phyloP scores from a whole-genome alignment of 2,797 vertebrate genomes.

The Stomatorhinus walkeri region DNA sequence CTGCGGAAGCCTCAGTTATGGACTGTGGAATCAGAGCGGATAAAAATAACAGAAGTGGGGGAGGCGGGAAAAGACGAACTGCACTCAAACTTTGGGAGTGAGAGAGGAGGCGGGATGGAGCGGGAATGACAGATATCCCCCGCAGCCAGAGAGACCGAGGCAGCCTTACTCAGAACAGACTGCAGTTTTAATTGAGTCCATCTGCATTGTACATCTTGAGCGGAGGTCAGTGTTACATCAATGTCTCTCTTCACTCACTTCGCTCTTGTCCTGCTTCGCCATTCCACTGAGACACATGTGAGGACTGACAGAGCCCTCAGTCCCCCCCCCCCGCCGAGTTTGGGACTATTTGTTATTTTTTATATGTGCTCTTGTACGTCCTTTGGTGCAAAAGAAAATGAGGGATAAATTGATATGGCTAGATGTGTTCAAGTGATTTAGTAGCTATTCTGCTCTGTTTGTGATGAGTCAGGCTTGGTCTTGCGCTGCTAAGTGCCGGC shows the following conservation, averaged over 20 bases:
- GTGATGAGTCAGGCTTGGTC: slow-evolving; percentile 13
- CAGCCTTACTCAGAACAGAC: not conserved
- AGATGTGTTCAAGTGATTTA: not conserved
- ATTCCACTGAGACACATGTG: slow-evolving; percentile 51
- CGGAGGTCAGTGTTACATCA: slow-evolving; percentile 32
- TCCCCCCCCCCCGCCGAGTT: slow-evolving; percentile 55
- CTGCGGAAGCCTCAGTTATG: not conserved
- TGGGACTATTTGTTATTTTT: slow-evolving; percentile 33
- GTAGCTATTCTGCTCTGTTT: not conserved
- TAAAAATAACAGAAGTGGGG: not conserved
- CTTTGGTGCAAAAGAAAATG: slow-evolving; percentile 27
- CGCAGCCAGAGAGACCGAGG: not conserved
- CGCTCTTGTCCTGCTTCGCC: slow-evolving; percentile 51
- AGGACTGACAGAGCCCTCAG: slow-evolving; percentile 60
- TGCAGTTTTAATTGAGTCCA: not conserved
- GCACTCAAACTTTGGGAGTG: not conserved
- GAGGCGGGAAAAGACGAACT: not conserved
- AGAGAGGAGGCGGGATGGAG: not conserved
- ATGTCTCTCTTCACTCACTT: slow-evolving; percentile 35
- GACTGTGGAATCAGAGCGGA: not conserved
- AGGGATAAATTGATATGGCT: slow-evolving; percentile 29
- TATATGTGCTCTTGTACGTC: slow-evolving; percentile 30
- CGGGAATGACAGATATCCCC: not conserved
- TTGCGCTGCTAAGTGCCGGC: not conserved
- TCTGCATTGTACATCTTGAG: slow-evolving; percentile 12